These are phyloP conservation scores for Galeruca laticollis DNA, from an alignment of 2,888 invertebrate genomes.

Conservation along the genomic window DNA sequence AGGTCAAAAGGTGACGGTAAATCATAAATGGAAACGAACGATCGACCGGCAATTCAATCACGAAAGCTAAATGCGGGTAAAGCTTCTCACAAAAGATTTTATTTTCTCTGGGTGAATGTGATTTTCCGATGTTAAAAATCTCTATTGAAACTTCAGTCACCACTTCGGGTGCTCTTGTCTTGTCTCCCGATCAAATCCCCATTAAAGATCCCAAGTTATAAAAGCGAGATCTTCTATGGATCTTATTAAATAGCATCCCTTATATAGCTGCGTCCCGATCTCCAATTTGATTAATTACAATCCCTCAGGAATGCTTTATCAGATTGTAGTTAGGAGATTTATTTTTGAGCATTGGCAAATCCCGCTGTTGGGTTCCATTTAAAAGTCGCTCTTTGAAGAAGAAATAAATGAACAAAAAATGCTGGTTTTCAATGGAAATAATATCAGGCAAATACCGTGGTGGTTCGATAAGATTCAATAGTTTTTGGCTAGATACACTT, in stretches of 20 bases:
- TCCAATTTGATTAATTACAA: slow-evolving; percentile 34
- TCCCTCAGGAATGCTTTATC: slow-evolving; percentile 32
- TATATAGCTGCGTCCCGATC: slow-evolving; percentile 25
- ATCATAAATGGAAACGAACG: background rate
- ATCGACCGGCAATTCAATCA: background rate
- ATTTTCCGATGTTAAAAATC: slow-evolving; percentile 2
- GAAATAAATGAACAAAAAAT: no score
- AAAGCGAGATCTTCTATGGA: slow-evolving; percentile 26
- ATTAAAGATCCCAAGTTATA: slow-evolving; percentile 15
- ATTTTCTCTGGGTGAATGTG: background rate
- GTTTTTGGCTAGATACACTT: no score
- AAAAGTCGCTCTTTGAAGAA: slow-evolving; percentile 5
- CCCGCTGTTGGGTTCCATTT: background rate
- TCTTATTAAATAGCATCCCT: slow-evolving; percentile 33
- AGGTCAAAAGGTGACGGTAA: background rate
- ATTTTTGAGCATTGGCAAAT: slow-evolving; percentile 25
- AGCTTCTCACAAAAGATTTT: background rate
- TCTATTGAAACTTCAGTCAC: slow-evolving; percentile 10
- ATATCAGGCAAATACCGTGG: no score
- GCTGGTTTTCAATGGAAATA: no score
- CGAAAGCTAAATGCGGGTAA: background rate
- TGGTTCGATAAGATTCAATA: no score
- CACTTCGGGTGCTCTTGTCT: slow-evolving; percentile 11
- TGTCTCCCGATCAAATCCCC: slow-evolving; percentile 14
- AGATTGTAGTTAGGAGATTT: slow-evolving; percentile 21